A percentile compares a stretch with the other conserved stretches of the same genome.
phyloP scores from a whole-genome alignment of 2,113 vertebrate genomes.

The Equus przewalskii region DNA sequence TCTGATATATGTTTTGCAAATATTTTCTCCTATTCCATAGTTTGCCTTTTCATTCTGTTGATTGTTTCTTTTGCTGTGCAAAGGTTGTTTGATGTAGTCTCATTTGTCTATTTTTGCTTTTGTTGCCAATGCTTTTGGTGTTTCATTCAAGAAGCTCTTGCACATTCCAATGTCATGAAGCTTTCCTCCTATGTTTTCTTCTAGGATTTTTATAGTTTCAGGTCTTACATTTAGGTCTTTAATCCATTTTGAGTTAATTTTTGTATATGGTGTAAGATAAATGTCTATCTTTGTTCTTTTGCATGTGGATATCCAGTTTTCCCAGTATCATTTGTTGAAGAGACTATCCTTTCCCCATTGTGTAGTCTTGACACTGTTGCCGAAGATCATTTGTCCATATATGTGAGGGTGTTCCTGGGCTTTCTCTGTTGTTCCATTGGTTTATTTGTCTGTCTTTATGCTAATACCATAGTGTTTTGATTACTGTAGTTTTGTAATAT shows the following conservation, averaged over 20 bases:
- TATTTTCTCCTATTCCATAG: background rate
- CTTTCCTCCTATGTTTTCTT: background rate
- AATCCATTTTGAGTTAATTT: background rate
- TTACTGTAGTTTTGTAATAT: constrained; percentile 1
- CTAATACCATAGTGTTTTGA: background rate
- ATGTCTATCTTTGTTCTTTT: background rate
- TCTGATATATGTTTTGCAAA: background rate
- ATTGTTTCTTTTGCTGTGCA: background rate
- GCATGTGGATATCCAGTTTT: background rate
- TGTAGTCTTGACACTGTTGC: background rate
- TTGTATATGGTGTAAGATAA: background rate
- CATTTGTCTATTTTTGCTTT: constrained; percentile 24
- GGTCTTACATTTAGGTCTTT: background rate
- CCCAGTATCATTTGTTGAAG: background rate
- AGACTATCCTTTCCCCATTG: background rate
- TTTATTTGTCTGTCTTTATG: background rate
- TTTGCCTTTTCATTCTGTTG: background rate
- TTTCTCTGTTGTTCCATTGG: background rate
- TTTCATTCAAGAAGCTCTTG: background rate
- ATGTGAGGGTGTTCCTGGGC: background rate
- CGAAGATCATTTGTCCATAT: background rate
- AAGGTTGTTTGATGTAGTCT: background rate
- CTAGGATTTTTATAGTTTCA: background rate
- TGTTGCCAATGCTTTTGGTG: background rate
- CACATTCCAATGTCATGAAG: background rate